Evolutionary conservation across 2,888 invertebrate genomes (phyloP).

Genomic region (Corythucha ciliata): DNA sequence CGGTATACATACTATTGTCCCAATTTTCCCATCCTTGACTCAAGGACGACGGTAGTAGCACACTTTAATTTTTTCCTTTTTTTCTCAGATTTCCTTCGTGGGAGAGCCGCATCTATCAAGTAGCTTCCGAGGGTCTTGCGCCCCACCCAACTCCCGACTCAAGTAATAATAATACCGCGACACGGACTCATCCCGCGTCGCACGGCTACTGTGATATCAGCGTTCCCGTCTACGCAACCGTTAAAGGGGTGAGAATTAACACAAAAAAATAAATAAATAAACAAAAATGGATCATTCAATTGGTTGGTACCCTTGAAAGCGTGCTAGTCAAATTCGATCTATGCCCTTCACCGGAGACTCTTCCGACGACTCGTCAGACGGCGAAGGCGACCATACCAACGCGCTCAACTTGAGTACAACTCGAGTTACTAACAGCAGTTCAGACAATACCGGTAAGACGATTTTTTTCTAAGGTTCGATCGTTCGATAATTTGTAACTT

Average conservation of each 20-base stretch:
- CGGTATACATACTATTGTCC: too few relatives aligned
- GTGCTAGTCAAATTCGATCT: slow-evolving; percentile 90
- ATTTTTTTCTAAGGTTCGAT: background rate
- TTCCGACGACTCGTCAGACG: slow-evolving; percentile 88
- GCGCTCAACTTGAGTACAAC: slow-evolving; percentile 43
- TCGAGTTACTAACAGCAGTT: slow-evolving; percentile 45
- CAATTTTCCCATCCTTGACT: too few relatives aligned
- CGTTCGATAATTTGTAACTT: slow-evolving; percentile 4
- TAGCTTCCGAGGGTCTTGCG: slow-evolving; percentile 41
- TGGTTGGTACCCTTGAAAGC: slow-evolving; percentile 43
- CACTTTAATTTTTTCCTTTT: too few relatives aligned
- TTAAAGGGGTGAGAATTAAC: slow-evolving; percentile 67
- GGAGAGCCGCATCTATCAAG: slow-evolving; percentile 95
- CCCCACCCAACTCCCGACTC: slow-evolving; percentile 35
- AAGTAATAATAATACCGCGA: slow-evolving; percentile 35
- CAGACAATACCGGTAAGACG: slow-evolving; percentile 43
- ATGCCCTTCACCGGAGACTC: slow-evolving; percentile 94
- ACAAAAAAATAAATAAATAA: background rate
- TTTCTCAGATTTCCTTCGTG: slow-evolving; percentile 68
- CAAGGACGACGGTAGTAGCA: too few relatives aligned
- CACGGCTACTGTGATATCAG: slow-evolving; percentile 83
- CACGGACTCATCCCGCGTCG: slow-evolving; percentile 41
- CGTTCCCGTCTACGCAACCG: slow-evolving; percentile 91
- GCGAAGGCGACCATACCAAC: slow-evolving; percentile 53
- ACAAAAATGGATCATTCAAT: background rate